A percentile compares a stretch with the other conserved stretches of the same genome.
Conservation (phyloP, 2,888 invertebrate species). For the Eupithecia subumbrata region DNA sequence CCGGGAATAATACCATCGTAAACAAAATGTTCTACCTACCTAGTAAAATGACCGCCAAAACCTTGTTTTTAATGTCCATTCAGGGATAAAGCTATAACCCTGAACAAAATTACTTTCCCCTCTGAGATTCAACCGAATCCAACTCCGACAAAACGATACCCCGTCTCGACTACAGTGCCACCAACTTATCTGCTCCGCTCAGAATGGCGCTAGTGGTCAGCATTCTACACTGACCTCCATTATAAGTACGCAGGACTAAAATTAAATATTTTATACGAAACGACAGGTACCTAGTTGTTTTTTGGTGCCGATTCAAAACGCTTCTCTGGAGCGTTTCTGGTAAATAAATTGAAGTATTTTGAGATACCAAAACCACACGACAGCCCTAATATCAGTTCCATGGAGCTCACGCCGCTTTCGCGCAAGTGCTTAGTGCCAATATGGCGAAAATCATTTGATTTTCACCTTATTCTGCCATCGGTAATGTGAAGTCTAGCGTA, state of each 20-base stretch:
- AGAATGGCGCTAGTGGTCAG: background rate
- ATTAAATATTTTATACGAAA: background rate
- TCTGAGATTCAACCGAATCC: constrained; percentile 59
- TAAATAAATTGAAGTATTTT: background rate
- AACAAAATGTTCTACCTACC: constrained; percentile 40
- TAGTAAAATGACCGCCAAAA: constrained; percentile 55
- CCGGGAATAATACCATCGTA: constrained; percentile 14
- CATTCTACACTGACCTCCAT: background rate
- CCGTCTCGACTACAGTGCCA: constrained; percentile 50
- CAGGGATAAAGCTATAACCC: constrained; percentile 64
- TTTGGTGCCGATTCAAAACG: background rate
- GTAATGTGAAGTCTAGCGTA: background rate
- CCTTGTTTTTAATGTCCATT: constrained; percentile 63
- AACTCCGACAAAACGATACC: constrained; percentile 63
- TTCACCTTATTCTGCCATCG: background rate
- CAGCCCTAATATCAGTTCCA: background rate
- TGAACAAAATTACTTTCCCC: constrained; percentile 63
- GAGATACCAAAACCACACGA: background rate
- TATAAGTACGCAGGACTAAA: background rate
- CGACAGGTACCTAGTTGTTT: background rate
- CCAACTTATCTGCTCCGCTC: background rate
- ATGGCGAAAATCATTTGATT: too few relatives aligned
- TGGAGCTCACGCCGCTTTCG: background rate
- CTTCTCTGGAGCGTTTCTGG: background rate
- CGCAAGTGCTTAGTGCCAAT: background rate